These are phyloP conservation scores for Drosophila insularis DNA, from an alignment of 1,140 invertebrate genomes.

Conservation along the genomic window DNA sequence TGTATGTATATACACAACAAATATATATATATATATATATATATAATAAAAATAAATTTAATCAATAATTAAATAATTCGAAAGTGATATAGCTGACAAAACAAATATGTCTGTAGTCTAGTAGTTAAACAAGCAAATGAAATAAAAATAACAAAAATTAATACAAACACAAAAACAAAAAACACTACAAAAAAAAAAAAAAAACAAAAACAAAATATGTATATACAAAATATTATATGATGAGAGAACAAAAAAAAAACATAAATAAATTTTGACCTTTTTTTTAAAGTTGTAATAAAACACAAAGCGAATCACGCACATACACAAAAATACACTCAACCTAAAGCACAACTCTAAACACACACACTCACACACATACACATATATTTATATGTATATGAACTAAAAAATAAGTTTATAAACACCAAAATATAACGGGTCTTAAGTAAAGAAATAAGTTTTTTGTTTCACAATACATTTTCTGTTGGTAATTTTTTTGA, in stretches of 20 bases:
- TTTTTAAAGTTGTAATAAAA: slow-evolving; percentile 60
- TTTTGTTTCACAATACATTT: not conserved
- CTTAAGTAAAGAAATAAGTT: slow-evolving; percentile 60
- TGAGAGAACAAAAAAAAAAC: slow-evolving; percentile 32
- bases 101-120: slow-evolving; percentile 77
- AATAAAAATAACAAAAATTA: not conserved
- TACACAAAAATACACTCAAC: slow-evolving; percentile 9
- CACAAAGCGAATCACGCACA: slow-evolving; percentile 56
- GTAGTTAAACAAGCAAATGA: slow-evolving; percentile 59
- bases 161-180: slow-evolving; percentile 24
- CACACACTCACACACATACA: slow-evolving; percentile 8
- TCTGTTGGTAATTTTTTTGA: not conserved
- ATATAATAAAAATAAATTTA: slow-evolving; percentile 50
- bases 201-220: slow-evolving; percentile 20
- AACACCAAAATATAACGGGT: slow-evolving; percentile 69
- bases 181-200: slow-evolving; percentile 27
- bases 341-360: slow-evolving; percentile 13
- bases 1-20: slow-evolving; percentile 32
- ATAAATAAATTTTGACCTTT: slow-evolving; percentile 24
- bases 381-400: not conserved
- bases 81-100: slow-evolving; percentile 80
- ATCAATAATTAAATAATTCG: slow-evolving; percentile 79
- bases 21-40: slow-evolving; percentile 47
- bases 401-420: slow-evolving; percentile 66
- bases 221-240: slow-evolving; percentile 28